Evolutionary conservation across 1,140 invertebrate species (phyloP).

Genomic region (Rhagoletis pomonella): DNA sequence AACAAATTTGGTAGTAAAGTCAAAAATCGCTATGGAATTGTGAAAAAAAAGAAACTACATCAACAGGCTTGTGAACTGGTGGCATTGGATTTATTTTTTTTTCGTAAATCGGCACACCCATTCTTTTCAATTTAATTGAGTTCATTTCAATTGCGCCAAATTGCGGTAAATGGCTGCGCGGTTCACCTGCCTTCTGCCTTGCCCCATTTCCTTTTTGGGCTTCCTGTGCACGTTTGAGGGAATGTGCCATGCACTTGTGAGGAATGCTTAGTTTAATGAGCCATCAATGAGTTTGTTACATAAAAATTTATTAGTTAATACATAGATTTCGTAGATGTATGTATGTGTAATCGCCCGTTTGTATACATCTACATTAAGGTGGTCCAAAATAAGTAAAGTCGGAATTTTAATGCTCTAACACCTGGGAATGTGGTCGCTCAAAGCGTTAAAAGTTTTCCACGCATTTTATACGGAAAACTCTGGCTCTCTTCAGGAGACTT

Average conservation of each 20-base stretch:
- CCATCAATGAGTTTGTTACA: constrained; percentile 47
- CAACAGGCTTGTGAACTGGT: background rate
- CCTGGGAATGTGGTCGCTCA: too few relatives aligned
- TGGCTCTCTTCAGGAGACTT: too few relatives aligned
- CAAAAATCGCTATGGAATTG: background rate
- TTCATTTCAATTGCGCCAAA: constrained; percentile 43
- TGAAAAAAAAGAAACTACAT: background rate
- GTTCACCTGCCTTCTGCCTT: background rate
- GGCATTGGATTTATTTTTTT: background rate
- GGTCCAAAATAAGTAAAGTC: too few relatives aligned
- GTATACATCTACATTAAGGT: too few relatives aligned
- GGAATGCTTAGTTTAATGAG: constrained; percentile 44
- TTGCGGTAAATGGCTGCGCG: background rate
- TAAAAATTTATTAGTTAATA: background rate
- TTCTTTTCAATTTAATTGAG: constrained; percentile 42
- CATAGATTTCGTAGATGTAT: too few relatives aligned
- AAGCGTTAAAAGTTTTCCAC: too few relatives aligned
- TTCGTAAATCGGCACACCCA: background rate
- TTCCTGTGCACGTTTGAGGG: constrained; percentile 34
- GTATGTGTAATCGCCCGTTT: too few relatives aligned
- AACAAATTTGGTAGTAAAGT: background rate
- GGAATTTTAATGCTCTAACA: too few relatives aligned
- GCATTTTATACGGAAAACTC: too few relatives aligned
- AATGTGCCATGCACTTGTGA: constrained; percentile 34
- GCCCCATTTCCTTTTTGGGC: background rate